phyloP scores from a whole-genome alignment of 2,797 vertebrate genomes.

The Sebastes oblongus region DNA sequence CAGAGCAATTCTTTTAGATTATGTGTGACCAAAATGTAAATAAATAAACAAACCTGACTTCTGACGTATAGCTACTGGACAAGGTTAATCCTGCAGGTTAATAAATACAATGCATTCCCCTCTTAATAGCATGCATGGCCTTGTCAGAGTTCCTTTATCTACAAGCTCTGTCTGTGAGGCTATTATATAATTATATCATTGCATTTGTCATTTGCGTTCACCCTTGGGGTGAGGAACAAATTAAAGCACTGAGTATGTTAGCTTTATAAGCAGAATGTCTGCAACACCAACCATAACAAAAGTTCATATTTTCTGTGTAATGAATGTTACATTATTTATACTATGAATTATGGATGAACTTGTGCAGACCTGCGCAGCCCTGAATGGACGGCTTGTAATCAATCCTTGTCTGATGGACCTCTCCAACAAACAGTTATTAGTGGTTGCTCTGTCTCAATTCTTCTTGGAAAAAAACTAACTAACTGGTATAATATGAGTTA shows the following conservation, averaged over 20 bases:
- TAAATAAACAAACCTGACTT: constrained; percentile 71
- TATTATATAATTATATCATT: constrained; percentile 81
- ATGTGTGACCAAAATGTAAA: constrained; percentile 61
- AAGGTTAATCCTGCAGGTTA: constrained; percentile 79
- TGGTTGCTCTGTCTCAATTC: constrained; percentile 49
- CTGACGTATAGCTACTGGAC: constrained; percentile 54
- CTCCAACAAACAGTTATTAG: constrained; percentile 77
- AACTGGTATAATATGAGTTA: constrained; percentile 33
- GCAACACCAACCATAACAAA: constrained; percentile 75
- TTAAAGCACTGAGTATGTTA: constrained; percentile 80
- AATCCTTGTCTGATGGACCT: constrained; percentile 76
- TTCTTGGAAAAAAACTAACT: constrained; percentile 34
- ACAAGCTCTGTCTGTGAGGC: constrained; percentile 69
- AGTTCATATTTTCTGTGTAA: constrained; percentile 85
- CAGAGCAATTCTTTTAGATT: constrained; percentile 43
- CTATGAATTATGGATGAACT: constrained; percentile 84
- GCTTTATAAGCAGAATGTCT: constrained; percentile 76
- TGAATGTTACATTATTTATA: constrained; percentile 87
- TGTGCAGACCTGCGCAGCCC: constrained; percentile 71
- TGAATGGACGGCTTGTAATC: constrained; percentile 73
- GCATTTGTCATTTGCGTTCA: constrained; percentile 80
- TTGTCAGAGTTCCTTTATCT: constrained; percentile 72
- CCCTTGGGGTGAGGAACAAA: constrained; percentile 83
- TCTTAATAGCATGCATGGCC: constrained; percentile 64
- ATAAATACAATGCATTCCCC: constrained; percentile 75